These are phyloP conservation scores for Labeo rohita DNA, from an alignment of 2,113 vertebrate species.

Conservation along the genomic window DNA sequence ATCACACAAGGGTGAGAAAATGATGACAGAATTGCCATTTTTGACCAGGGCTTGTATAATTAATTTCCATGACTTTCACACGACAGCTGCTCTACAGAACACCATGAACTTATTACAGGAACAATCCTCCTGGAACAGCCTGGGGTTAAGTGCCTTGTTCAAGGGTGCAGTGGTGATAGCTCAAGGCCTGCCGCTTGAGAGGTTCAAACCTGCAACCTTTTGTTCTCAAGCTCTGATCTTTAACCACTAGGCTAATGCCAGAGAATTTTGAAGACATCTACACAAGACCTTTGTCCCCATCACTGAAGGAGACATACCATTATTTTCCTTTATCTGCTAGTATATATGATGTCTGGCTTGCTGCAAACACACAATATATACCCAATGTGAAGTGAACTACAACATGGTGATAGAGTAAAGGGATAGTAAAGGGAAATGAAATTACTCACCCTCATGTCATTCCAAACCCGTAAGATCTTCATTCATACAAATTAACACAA, in stretches of 20 bases:
- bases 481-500: no score
- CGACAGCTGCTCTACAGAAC: neutral
- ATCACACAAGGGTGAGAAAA: neutral
- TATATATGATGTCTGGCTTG: neutral
- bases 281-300: neutral
- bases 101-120: neutral
- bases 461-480: no score
- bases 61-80: slow-evolving; percentile 1
- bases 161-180: neutral
- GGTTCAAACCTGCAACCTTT: neutral
- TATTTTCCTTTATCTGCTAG: neutral
- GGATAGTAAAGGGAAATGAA: no score
- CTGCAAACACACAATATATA: neutral
- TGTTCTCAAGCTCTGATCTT: neutral
- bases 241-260: neutral
- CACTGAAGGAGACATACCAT: neutral
- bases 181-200: neutral
- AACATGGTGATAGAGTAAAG: no score
- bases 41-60: neutral
- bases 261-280: neutral
- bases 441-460: no score
- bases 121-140: neutral
- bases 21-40: neutral
- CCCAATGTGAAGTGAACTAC: neutral
- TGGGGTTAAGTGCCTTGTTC: neutral